Base-by-base conservation (phyloP, 64 coral and sea anemone species). In the Montipora capricornis region DNA sequence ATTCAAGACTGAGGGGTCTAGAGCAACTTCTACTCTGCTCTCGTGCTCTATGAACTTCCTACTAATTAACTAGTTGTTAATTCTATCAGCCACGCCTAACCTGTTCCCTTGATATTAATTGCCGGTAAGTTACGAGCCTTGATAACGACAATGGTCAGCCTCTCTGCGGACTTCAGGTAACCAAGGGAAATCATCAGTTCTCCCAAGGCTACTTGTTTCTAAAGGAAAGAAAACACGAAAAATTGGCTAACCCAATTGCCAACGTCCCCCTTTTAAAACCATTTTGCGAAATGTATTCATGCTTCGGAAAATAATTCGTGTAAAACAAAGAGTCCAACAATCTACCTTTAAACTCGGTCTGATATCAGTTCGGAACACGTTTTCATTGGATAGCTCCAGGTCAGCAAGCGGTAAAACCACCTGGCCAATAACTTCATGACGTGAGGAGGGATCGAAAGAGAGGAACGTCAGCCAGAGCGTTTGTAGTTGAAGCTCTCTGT, bases 121-220 rank as follows among this genome's bases (percentile, higher is more conserved):
- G 94, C 90, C 57, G 96, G 96, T 55, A 98, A 79, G 93, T 98
- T 98, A 24, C 96, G 93, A 76, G 96, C 96, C 61, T 98, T 98
- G 48, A 98, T 98, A 16, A 98, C 78, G 13, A 95, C 94, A 14
- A 98, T 29, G 22, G 96, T 98, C 11, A 98, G 37, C 10, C 96
- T 87, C 55, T 95, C 93, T 26, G 96, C 96, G 49, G 94, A 95
- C 74, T 95, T 95, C 1, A 98, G 93, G 26, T 95, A 98, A 8
- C 96, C 96, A 26, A 98, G 87, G 3, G 96, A 98, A 5, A 98
- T 73, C 85, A 98, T 89, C 76, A 98, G 11, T 44, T 98, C 96
- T 8, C 96, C 96, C 44, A 95, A 83, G 17, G 89, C 85, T 17
- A 98, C 67, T 90, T 89, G 79, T 89, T 98, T 81, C 79, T 89